Percentiles rank a stretch among this genome's conserved stretches.
These are phyloP conservation scores for Anoura caudifer DNA, from an alignment of 2,113 vertebrate genomes.

Conservation along the genomic window DNA sequence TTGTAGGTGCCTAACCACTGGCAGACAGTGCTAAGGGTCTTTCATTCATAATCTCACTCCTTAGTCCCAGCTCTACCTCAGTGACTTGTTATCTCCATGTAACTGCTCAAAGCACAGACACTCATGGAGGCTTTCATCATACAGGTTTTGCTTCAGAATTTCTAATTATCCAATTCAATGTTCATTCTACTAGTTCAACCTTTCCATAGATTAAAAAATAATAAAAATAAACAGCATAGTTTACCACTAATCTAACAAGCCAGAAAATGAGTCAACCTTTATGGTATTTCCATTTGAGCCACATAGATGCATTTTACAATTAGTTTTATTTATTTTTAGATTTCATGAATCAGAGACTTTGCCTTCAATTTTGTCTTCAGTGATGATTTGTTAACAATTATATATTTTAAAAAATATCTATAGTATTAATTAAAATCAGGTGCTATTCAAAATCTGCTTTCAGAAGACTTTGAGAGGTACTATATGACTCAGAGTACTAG, in stretches of 20 bases:
- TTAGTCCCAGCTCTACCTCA: not conserved
- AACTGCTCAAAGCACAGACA: not conserved
- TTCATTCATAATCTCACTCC: not conserved
- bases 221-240: not conserved
- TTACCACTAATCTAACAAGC: not conserved
- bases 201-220: not conserved
- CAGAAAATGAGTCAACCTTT: not conserved
- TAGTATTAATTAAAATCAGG: not conserved
- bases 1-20: not conserved
- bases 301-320: not conserved
- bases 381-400: not conserved
- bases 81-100: not conserved
- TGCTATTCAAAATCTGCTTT: not conserved
- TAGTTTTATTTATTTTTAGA: not conserved
- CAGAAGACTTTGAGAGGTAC: not conserved
- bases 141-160: not conserved
- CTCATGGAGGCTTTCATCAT: not conserved
- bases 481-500: not conserved
- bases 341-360: not conserved
- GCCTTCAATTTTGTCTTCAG: not conserved
- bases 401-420: not conserved
- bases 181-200: not conserved
- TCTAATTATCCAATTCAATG: not conserved
- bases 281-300: not conserved
- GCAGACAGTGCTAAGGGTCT: not conserved